These are phyloP conservation scores for Sebastes taczanowskii DNA, from an alignment of 2,797 vertebrate species.

Conservation along the genomic window DNA sequence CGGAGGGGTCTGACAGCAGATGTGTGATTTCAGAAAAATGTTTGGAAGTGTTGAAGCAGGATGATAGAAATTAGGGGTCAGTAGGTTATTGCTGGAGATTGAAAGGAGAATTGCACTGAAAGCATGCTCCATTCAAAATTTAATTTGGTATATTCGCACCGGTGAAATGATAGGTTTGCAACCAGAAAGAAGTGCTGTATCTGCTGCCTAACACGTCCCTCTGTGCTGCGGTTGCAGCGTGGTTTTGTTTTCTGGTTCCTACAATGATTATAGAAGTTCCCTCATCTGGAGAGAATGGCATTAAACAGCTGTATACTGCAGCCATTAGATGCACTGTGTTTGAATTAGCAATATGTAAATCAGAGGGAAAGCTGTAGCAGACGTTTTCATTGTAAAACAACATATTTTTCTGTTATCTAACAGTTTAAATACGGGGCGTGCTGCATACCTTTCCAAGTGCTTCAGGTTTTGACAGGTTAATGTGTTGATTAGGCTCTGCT, in stretches of 20 bases:
- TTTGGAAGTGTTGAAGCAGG: slow-evolving; percentile 10
- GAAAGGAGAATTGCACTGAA: not conserved
- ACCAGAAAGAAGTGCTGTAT: not conserved
- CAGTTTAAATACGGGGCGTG: not conserved
- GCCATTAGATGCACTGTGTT: not conserved
- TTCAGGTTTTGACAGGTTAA: slow-evolving; percentile 30
- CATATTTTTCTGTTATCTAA: not conserved
- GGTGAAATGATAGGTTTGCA: not conserved
- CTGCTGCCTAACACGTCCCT: not conserved
- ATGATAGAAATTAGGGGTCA: not conserved
- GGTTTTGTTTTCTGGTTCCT: not conserved
- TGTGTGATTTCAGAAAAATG: slow-evolving; percentile 15
- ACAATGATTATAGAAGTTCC: not conserved
- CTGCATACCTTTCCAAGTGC: not conserved
- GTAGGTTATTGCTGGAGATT: not conserved
- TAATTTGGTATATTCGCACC: not conserved
- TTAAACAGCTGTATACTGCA: not conserved
- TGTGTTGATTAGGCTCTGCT: slow-evolving; percentile 7
- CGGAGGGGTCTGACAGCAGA: slow-evolving; percentile 11
- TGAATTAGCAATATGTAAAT: not conserved
- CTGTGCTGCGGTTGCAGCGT: not conserved
- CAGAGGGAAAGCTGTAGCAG: not conserved
- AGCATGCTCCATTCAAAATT: not conserved
- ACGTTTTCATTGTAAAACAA: not conserved
- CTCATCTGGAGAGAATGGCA: not conserved